Evolutionary conservation across 1,140 invertebrate species (phyloP), one percentile per base, ranked within the genome.

Genomic region (Tetramorium alpestre): DNA sequence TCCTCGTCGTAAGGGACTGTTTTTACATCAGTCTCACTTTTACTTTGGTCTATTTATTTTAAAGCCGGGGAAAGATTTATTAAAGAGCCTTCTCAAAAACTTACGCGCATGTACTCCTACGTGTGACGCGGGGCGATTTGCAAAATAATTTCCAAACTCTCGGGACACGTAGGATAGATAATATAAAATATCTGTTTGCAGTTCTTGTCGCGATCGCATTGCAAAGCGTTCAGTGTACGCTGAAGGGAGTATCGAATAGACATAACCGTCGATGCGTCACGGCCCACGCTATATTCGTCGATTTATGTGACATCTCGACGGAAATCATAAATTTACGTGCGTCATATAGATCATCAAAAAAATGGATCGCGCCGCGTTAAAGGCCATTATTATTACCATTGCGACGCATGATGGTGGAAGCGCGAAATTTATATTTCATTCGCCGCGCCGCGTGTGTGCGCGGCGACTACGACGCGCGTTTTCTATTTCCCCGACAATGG

Each of bases 401-500:
- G 3, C 54, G 25, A 11, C 47, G 44, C 10, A 22, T 22, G 25
- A 33, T 5, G 22, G 38, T 44, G 41, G 51, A n/a, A 70, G 41
- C 25, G 69, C 54, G 80, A 84, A 75, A 84, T 84, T 73, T 47
- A 84, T 84, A 84, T 82, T 82, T 60, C 51, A 47, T 18, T 82
- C 44, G 18, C 41, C 58, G 13, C n/a, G 13, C 49, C 33, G 22
- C 38, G 0, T 1, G 54, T 49, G 33, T 56, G 25, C 7, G 67
- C 11, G 54, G 44, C 25, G 54, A 60, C 25, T 47, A 16, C 67
- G 11, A 41, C 80, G 80, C 51, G 80, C 51, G 25, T 84, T 84
- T 84, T 84, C 80, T 38, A 75, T 75, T 58, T 33, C 33, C 80
- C 41, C 80, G 69, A 84, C 80, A 84, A 84, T 84, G 80, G 54